Conservation (phyloP, 1,140 invertebrate genomes). For the Hestina assimilis region DNA sequence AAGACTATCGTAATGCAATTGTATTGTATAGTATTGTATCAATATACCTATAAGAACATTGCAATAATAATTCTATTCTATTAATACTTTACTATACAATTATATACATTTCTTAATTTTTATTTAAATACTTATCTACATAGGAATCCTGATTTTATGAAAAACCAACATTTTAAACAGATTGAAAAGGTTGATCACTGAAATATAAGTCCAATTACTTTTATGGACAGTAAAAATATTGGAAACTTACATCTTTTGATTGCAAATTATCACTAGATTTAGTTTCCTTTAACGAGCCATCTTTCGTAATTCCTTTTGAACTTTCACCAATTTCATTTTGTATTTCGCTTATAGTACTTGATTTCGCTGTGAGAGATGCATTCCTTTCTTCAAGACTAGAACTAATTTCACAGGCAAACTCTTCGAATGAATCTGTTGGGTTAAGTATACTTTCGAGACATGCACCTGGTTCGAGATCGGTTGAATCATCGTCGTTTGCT, state of each 20-base stretch:
- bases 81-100: too few relatives aligned
- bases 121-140: too few relatives aligned
- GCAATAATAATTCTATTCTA: too few relatives aligned
- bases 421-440: slow-evolving; percentile 84
- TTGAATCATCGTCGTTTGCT: slow-evolving; percentile 32
- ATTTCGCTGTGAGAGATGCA: slow-evolving; percentile 53
- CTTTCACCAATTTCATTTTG: slow-evolving; percentile 76
- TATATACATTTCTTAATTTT: too few relatives aligned
- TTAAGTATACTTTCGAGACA: slow-evolving; percentile 82
- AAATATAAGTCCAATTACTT: not conserved
- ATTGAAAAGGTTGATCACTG: too few relatives aligned
- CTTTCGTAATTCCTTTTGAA: slow-evolving; percentile 43
- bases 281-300: slow-evolving; percentile 36
- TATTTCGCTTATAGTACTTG: slow-evolving; percentile 79
- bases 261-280: slow-evolving; percentile 67
- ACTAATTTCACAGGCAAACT: slow-evolving; percentile 83
- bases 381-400: slow-evolving; percentile 79
- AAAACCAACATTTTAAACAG: too few relatives aligned
- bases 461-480: slow-evolving; percentile 58
- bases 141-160: too few relatives aligned
- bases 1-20: too few relatives aligned
- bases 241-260: slow-evolving; percentile 54
- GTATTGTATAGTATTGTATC: too few relatives aligned
- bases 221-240: not conserved
- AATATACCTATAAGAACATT: too few relatives aligned